These are phyloP conservation scores for Zhengitettix transpicula DNA, from an alignment of 2,888 invertebrate species.

Conservation along the genomic window DNA sequence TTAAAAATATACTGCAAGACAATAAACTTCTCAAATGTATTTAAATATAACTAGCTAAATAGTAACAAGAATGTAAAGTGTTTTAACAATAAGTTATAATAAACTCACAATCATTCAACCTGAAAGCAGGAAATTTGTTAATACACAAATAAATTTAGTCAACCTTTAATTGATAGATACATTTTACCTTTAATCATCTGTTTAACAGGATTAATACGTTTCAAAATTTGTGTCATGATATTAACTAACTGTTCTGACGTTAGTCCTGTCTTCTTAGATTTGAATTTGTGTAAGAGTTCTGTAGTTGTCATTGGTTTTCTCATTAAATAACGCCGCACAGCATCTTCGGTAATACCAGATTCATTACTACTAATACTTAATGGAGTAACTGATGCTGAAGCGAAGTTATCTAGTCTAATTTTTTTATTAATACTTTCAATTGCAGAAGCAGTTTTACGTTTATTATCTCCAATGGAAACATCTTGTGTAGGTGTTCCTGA, in stretches of 20 bases:
- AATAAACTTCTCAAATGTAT: too few relatives aligned
- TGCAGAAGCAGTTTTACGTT: slow-evolving; percentile 27
- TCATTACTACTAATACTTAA: slow-evolving; percentile 36
- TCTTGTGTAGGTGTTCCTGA: slow-evolving; percentile 11
- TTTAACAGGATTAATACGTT: slow-evolving; percentile 84
- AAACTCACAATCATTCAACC: too few relatives aligned
- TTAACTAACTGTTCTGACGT: slow-evolving; percentile 81
- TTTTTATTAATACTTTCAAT: slow-evolving; percentile 34
- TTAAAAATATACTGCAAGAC: too few relatives aligned
- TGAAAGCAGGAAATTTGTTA: too few relatives aligned
- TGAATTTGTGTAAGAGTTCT: slow-evolving; percentile 87
- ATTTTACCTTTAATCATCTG: slow-evolving; percentile 85
- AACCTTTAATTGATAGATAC: slow-evolving; percentile 59
- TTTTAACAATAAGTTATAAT: too few relatives aligned
- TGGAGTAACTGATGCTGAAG: slow-evolving; percentile 23
- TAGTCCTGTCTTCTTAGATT: slow-evolving; percentile 81
- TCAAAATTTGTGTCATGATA: slow-evolving; percentile 86
- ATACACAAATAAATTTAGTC: background rate
- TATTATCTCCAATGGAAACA: slow-evolving; percentile 24
- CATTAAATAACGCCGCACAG: slow-evolving; percentile 82
- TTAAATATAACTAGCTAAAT: too few relatives aligned
- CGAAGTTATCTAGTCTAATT: slow-evolving; percentile 31
- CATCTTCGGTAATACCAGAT: slow-evolving; percentile 85
- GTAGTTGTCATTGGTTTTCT: slow-evolving; percentile 97
- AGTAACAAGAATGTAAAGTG: too few relatives aligned